Base-by-base conservation (phyloP, 2,113 vertebrate genomes). In the Entosphenus tridentatus region DNA sequence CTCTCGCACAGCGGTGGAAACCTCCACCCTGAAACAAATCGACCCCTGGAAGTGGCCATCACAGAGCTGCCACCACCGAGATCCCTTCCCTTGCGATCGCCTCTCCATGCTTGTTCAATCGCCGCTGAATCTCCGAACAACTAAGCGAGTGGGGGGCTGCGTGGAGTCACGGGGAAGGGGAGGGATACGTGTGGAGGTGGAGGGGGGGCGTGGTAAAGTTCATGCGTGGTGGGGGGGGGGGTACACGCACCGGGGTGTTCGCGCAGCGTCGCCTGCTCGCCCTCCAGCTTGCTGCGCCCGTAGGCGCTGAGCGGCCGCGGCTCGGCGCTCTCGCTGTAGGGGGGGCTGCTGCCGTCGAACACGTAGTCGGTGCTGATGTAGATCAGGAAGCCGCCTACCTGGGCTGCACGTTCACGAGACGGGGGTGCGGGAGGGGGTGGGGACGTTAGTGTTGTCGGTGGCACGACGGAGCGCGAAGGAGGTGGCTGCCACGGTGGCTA, bases 281-380 rank as follows among this genome's bases (percentile, higher is more conserved):
- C 92, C 68, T 91, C 86, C 70, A 95, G 76, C 76, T 97, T 97
- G 72, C 86, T 88, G 76, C 86, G 86, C 14, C 92, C 92, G 13
- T 97, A 97, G 3, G 86, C 73, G 73, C 95, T 97, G 56, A 97
- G 73, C 1, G 92, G 91, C 73, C 81, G 86, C 8, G 91, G 89
- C 67, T 74, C 69, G 67, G 92, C 88, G 11, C 87, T 85, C 75
- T 95, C 89, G 21, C 85, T 85, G 6, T 97, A 96, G 14, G 92
- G 91, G 72, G 92, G 92, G 73, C 78, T 83, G 68, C 84, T 83
- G 57, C 92, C 92, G 71, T 97, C 92, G 73, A 97, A 97, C 12
- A 97, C 88, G 13, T 96, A 96, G 76, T 97, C 87, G 4, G 86
- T 88, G 74, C 92, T 95, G 72, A 97, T 89, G 75, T 93, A 96